phyloP scores from a whole-genome alignment of 2,888 invertebrate species.

The Yponomeuta evonymella region DNA sequence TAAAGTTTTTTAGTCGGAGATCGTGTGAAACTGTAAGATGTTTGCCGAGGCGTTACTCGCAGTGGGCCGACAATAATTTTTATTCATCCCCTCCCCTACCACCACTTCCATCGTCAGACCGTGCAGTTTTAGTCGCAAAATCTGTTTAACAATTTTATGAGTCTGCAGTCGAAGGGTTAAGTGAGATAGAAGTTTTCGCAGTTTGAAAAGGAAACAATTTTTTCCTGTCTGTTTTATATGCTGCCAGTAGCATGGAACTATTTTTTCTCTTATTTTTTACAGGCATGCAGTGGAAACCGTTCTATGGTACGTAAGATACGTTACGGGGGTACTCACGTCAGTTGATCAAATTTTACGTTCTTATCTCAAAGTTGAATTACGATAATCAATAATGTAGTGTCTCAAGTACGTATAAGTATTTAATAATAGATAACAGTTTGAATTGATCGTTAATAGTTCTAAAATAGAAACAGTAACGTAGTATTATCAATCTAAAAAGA shows the following conservation, averaged over 20 bases:
- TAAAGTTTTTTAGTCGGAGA: conserved; percentile 28
- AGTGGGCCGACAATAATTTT: conserved; percentile 57
- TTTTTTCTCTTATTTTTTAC: background rate
- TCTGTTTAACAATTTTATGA: conserved; percentile 22
- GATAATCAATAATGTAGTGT: too few relatives aligned
- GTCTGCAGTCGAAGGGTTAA: conserved; percentile 20
- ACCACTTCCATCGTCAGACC: conserved; percentile 13
- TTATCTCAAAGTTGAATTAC: too few relatives aligned
- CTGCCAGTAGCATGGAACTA: background rate
- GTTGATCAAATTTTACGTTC: too few relatives aligned
- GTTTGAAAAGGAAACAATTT: background rate
- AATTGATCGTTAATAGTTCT: conserved; percentile 40
- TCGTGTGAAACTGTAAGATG: conserved; percentile 57
- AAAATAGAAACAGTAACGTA: conserved; percentile 40
- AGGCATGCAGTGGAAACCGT: background rate
- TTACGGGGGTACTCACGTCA: too few relatives aligned
- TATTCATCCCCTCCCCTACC: conserved; percentile 43
- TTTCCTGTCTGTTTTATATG: background rate
- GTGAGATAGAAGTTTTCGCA: conserved; percentile 19
- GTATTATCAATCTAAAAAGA: conserved; percentile 38
- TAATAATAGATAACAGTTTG: background rate
- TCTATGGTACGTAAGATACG: background rate
- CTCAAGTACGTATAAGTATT: too few relatives aligned
- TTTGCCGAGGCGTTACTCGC: conserved; percentile 44
- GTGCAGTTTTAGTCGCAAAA: conserved; percentile 24